These are phyloP conservation scores for Sebastolobus alascanus DNA, from an alignment of 2,797 vertebrate genomes.

Conservation along the genomic window DNA sequence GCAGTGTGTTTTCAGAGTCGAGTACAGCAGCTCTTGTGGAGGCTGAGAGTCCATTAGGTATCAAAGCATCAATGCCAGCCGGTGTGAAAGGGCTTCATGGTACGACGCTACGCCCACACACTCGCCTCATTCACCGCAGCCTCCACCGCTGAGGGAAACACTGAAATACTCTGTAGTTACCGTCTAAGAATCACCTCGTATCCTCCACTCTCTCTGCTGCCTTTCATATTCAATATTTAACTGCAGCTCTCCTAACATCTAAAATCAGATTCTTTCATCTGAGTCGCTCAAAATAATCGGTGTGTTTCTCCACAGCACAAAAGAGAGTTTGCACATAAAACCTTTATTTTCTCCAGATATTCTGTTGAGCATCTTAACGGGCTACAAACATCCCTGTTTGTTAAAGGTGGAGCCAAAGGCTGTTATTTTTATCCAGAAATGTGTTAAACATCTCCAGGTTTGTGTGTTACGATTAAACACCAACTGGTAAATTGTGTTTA, in stretches of 20 bases:
- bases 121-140: conserved; percentile 39
- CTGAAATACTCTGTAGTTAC: conserved; percentile 23
- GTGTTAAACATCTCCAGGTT: background rate
- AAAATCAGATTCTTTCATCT: background rate
- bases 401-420: background rate
- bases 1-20: conserved; percentile 29
- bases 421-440: background rate
- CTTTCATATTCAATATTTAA: conserved; percentile 43
- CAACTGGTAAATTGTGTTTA: background rate
- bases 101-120: conserved; percentile 13
- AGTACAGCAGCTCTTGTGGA: conserved; percentile 17
- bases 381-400: background rate
- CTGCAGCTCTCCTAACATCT: conserved; percentile 15
- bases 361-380: background rate
- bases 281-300: background rate
- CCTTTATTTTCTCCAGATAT: background rate
- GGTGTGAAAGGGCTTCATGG: conserved; percentile 35
- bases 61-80: conserved; percentile 39
- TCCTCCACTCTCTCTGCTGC: background rate
- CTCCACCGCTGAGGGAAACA: conserved; percentile 19
- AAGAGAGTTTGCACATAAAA: background rate
- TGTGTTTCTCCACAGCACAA: background rate
- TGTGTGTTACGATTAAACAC: background rate
- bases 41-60: conserved; percentile 55
- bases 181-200: background rate